These are phyloP conservation scores for Sphenopsis melanotis DNA, from an alignment of 2,797 vertebrate genomes.

Conservation along the genomic window DNA sequence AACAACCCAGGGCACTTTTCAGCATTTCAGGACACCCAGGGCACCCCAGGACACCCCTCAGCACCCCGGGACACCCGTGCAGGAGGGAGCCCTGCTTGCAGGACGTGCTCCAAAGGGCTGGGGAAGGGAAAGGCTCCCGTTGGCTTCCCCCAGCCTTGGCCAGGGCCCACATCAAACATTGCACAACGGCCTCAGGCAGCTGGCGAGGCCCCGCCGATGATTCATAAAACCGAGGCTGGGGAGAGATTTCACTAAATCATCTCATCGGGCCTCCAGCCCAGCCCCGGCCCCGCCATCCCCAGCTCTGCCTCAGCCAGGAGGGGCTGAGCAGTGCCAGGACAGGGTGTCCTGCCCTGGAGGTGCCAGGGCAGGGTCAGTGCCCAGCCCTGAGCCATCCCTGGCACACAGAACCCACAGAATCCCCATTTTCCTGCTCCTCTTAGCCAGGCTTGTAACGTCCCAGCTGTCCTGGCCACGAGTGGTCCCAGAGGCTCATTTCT, in stretches of 20 bases:
- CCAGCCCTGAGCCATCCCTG: fast-evolving
- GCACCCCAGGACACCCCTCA: background rate
- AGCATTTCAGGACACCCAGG: too few species aligned
- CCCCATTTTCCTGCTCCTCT: fast-evolving
- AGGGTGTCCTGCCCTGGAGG: background rate
- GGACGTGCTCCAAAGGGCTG: background rate
- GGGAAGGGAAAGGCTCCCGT: constrained; percentile 26
- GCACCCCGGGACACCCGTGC: background rate
- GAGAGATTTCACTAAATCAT: constrained; percentile 34
- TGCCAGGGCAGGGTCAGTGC: background rate
- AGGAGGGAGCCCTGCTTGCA: background rate
- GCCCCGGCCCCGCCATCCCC: background rate
- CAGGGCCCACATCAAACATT: constrained; percentile 55
- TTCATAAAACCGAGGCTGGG: background rate
- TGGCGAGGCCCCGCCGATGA: constrained; percentile 31
- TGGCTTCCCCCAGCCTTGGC: constrained; percentile 48
- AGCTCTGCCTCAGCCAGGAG: background rate
- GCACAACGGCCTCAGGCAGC: constrained; percentile 47
- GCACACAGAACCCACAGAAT: fast-evolving
- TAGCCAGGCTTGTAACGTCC: fast-evolving
- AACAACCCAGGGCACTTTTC: too few species aligned
- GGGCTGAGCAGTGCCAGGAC: background rate
- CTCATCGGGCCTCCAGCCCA: background rate
- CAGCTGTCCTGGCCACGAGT: background rate
- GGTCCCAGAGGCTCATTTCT: constrained; percentile 1